phyloP scores from a whole-genome alignment of 2,113 vertebrate species.

The Spea multiplicata region DNA sequence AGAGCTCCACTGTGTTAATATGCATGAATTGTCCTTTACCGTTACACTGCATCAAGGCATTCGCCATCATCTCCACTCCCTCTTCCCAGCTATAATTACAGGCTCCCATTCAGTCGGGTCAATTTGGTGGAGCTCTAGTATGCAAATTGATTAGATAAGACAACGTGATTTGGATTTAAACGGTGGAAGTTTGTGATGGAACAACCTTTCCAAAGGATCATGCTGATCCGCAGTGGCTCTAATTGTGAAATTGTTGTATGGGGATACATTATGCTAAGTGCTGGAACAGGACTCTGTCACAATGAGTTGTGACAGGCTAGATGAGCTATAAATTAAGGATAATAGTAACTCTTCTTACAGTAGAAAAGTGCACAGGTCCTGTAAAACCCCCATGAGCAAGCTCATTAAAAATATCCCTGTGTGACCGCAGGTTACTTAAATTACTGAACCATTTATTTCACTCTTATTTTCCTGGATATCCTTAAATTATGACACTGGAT shows the following conservation, averaged over 20 bases:
- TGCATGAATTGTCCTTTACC: slow-evolving; percentile 23
- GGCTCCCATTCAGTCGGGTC: neutral
- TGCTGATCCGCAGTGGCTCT: neutral
- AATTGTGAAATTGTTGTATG: neutral
- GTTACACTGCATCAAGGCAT: slow-evolving; percentile 36
- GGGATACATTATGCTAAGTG: too few relatives aligned
- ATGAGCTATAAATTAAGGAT: neutral
- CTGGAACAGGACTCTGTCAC: neutral
- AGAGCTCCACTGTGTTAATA: slow-evolving; percentile 3
- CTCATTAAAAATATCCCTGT: too few relatives aligned
- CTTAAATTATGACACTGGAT: too few relatives aligned
- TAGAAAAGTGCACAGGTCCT: neutral
- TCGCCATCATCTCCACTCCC: slow-evolving; percentile 2
- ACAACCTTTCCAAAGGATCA: slow-evolving; percentile 19
- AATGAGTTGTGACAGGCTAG: neutral
- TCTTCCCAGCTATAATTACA: neutral
- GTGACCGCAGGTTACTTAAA: too few relatives aligned
- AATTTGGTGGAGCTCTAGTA: slow-evolving; percentile 38
- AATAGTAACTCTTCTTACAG: neutral
- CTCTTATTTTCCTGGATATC: too few relatives aligned
- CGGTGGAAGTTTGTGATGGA: slow-evolving; percentile 1
- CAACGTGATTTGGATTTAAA: slow-evolving; percentile 13
- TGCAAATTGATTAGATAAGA: slow-evolving; percentile 44
- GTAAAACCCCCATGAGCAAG: neutral
- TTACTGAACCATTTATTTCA: too few relatives aligned